Base-by-base conservation (phyloP, 2,113 vertebrate genomes). In the Bubo scandiacus region DNA sequence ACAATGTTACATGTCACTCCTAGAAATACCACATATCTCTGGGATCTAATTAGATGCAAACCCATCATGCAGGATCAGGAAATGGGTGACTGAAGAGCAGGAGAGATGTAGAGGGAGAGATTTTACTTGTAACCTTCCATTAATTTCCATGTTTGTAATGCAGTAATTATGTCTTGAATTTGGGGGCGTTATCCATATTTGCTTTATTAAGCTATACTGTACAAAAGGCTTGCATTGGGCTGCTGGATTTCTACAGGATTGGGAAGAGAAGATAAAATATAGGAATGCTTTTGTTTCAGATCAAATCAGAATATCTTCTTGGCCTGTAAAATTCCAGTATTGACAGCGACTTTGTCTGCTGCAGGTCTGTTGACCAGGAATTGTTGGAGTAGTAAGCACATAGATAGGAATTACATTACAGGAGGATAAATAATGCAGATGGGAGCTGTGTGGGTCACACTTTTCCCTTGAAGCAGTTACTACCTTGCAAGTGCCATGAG, bases 1-100 rank as follows among this genome's bases (percentile, higher is more conserved):
- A 74, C 87, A 87, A 62, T 67, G 20, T 27, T n/a, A 3, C 20
- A 32, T 55, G 38, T 78, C 6, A 26, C 11, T 77, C 54, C 27
- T 92, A 49, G 62, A 66, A 68, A 65, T 90, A 12, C 23, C 43
- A 30, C 11, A 0, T 86, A 55, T 85, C 57, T 68, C 23, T 80
- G 36, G 43, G 18, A 52, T 88, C 34, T 88, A 42, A 68, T 80
- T 72, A 75, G 58, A 26, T 90, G 29, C 6, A 5, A 63, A 61
- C 17, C 21, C 30, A 5, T 40, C 1, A 0, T 6, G 4, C 38
- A 43, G 9, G 2, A 42, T 85, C 47, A 82, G 67, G 21, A 40
- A n/a, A 63, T 22, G 57, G 40, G 30, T 85, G 52, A 75, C 71
- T 59, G 51, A 88, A n/a, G 30, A 82, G 57, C 38, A 67, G 51